Percentiles rank a stretch among this genome's conserved stretches.
Conservation (phyloP, 2,888 invertebrate genomes). For the Nysson spinosus region DNA sequence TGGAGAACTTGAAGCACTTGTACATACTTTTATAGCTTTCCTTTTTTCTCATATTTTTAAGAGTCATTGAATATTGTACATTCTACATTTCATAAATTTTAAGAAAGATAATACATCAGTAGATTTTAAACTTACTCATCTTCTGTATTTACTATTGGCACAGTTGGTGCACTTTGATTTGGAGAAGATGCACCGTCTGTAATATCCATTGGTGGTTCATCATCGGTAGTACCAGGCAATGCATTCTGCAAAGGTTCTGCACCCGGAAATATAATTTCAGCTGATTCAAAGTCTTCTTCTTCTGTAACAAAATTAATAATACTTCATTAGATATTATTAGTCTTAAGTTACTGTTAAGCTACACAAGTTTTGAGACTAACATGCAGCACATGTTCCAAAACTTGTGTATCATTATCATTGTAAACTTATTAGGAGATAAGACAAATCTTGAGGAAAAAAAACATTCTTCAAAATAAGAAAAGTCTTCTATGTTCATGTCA, state of each 20-base stretch:
- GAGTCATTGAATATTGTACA: too few species aligned
- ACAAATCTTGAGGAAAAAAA: background rate
- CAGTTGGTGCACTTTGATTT: constrained; percentile 67
- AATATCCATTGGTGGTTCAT: constrained; percentile 67
- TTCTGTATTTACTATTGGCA: constrained; percentile 67
- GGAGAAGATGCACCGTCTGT: constrained; percentile 72
- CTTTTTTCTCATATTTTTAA: background rate
- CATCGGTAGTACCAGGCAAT: constrained; percentile 63
- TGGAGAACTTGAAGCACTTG: too few species aligned
- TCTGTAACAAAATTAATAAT: constrained; percentile 26
- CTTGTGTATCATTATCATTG: background rate
- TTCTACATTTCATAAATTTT: background rate
- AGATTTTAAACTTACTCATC: constrained; percentile 74
- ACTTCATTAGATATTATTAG: background rate
- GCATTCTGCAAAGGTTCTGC: constrained; percentile 65
- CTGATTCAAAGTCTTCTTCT: constrained; percentile 64
- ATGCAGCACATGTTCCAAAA: too few species aligned
- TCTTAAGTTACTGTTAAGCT: too few species aligned
- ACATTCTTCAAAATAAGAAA: background rate
- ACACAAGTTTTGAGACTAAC: too few species aligned
- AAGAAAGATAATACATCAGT: too few species aligned
- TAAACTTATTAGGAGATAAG: background rate
- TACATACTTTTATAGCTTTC: background rate
- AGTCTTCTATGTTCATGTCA: background rate
- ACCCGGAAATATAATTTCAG: constrained; percentile 59